Conservation (phyloP, 37 sponge, comb jelly and placozoan species). For the Ianthella basta region DNA sequence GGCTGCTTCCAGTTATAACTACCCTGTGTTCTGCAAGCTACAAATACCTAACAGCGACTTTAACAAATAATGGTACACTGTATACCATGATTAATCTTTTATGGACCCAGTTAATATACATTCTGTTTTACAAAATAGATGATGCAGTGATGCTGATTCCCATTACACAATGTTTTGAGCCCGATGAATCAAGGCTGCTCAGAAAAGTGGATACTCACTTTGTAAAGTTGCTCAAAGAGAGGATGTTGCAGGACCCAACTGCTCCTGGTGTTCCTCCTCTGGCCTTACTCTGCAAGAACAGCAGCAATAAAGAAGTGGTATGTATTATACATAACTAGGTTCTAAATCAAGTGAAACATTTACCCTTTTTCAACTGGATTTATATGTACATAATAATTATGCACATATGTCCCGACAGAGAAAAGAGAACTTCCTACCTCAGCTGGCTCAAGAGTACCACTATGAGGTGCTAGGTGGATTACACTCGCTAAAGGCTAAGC, state of each 20-base stretch:
- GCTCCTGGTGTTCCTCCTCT: not conserved
- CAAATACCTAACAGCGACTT: too few species aligned
- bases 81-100: too few species aligned
- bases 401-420: not conserved
- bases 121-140: too few species aligned
- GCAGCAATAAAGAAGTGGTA: too few species aligned
- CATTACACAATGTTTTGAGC: conserved; percentile 16
- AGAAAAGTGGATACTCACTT: conserved; percentile 20
- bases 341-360: not conserved
- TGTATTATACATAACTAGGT: too few species aligned
- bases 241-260: conserved; percentile 23
- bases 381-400: not conserved
- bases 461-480: not conserved
- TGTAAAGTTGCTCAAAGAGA: conserved; percentile 17
- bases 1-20: too few species aligned
- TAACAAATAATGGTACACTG: too few species aligned
- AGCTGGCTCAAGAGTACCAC: not conserved
- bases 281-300: too few species aligned
- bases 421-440: not conserved
- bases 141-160: too few species aligned
- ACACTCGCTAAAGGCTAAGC: not conserved
- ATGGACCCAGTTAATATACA: too few species aligned
- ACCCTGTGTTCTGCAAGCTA: too few species aligned
- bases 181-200: not conserved
- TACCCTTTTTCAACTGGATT: not conserved